Percentiles rank a stretch among this genome's conserved stretches.
Evolutionary conservation across 2,888 invertebrate species (phyloP).

Genomic region (Caenorhabditis zanzibari): DNA sequence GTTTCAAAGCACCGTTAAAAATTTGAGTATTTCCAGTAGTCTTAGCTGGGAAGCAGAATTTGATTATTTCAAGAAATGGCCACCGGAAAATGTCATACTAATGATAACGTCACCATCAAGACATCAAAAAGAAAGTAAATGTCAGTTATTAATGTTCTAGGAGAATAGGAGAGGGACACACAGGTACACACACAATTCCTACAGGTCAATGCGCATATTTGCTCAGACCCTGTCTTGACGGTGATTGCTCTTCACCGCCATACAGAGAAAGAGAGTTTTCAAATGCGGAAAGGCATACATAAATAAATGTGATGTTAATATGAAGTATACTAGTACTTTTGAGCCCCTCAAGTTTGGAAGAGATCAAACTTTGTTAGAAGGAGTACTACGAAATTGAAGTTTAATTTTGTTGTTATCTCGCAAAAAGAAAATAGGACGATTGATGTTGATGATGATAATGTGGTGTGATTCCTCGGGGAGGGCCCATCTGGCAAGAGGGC

Average conservation of each 20-base stretch:
- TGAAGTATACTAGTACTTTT: conserved; percentile 22
- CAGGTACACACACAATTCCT: conserved; percentile 35
- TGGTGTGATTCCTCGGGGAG: conserved; percentile 49
- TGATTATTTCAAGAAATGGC: too few relatives aligned
- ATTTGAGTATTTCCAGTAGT: too few relatives aligned
- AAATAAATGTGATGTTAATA: conserved; percentile 43
- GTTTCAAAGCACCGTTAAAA: too few relatives aligned
- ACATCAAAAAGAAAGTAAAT: conserved; percentile 10
- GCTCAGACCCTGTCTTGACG: conserved; percentile 31
- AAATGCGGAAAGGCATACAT: conserved; percentile 28
- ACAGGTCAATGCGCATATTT: conserved; percentile 43
- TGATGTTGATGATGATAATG: conserved; percentile 56
- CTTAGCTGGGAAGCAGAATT: too few relatives aligned
- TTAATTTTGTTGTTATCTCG: conserved; percentile 4
- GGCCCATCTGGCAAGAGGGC: conserved; percentile 20
- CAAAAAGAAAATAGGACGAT: conserved; percentile 10
- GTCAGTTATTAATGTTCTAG: conserved; percentile 12
- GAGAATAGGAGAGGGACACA: neutral
- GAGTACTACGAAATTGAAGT: neutral
- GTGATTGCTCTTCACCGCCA: conserved; percentile 33
- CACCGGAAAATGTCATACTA: neutral
- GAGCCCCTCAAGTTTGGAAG: neutral
- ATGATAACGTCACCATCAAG: neutral
- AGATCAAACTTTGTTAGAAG: neutral
- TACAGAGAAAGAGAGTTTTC: conserved; percentile 28